Conservation (phyloP, 2,113 vertebrate genomes). For the Oceanites oceanicus region DNA sequence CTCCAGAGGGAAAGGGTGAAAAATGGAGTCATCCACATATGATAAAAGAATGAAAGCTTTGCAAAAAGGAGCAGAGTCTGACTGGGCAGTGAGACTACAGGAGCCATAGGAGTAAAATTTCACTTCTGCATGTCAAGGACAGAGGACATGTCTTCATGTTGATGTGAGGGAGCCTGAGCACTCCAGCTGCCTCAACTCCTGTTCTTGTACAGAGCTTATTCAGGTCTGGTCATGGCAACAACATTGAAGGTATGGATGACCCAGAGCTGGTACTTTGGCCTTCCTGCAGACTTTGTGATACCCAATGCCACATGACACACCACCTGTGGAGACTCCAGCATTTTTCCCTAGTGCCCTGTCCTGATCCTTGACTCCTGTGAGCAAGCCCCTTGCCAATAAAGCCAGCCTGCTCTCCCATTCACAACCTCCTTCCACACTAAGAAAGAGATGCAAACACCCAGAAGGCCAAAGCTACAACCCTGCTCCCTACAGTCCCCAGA, state of each 20-base stretch:
- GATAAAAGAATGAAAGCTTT: not conserved
- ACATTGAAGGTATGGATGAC: rapidly evolving
- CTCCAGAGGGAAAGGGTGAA: not conserved
- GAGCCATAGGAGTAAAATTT: not conserved
- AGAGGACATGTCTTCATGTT: not conserved
- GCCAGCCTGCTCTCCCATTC: not conserved
- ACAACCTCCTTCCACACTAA: not conserved
- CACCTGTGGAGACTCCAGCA: not conserved
- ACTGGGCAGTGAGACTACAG: not conserved
- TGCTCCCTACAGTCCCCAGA: not conserved
- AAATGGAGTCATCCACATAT: not conserved
- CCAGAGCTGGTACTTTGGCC: not conserved
- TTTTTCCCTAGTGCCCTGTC: not conserved
- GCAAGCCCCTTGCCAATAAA: not conserved
- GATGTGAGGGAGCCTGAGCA: not conserved
- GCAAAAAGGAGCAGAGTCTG: not conserved
- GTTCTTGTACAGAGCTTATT: not conserved
- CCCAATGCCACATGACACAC: too few species aligned
- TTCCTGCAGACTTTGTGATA: not conserved
- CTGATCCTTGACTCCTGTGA: not conserved
- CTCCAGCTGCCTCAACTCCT: not conserved
- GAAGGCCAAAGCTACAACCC: not conserved
- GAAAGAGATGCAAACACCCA: not conserved
- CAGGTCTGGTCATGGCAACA: not conserved
- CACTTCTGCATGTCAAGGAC: not conserved